Evolutionary conservation across 2,888 invertebrate species (phyloP).

Genomic region (Hybos culiciformis): DNA sequence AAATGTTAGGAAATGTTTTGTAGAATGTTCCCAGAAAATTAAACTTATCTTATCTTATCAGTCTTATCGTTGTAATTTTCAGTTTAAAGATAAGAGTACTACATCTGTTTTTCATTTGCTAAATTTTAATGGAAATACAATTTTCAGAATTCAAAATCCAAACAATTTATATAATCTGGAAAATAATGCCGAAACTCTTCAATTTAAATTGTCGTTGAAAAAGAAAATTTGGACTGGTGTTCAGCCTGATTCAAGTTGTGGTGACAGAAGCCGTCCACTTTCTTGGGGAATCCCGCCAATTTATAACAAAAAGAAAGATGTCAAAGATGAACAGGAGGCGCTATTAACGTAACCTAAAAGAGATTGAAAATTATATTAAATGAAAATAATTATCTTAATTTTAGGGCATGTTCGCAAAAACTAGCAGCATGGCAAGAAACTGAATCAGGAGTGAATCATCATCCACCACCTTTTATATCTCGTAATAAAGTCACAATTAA

Average conservation of each 20-base stretch:
- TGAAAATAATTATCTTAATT: not conserved
- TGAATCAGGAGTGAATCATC: not conserved
- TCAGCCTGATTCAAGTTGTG: constrained; percentile 29
- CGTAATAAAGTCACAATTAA: constrained; percentile 12
- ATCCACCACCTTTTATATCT: not conserved
- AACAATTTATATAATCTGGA: constrained; percentile 1
- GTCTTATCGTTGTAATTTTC: too few species aligned
- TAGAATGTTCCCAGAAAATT: too few species aligned
- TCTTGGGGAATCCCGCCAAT: constrained; percentile 53
- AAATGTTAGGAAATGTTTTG: too few species aligned
- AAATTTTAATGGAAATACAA: too few species aligned
- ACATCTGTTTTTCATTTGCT: too few species aligned
- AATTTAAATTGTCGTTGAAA: constrained; percentile 54
- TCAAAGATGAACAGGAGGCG: constrained; percentile 42
- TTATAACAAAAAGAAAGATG: constrained; percentile 30
- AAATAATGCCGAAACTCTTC: constrained; percentile 28
- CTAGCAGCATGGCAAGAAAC: constrained; percentile 35
- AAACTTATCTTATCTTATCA: too few species aligned
- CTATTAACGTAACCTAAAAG: constrained; percentile 38
- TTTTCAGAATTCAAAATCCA: constrained; percentile 9
- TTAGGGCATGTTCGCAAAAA: constrained; percentile 53
- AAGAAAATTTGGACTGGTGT: constrained; percentile 62
- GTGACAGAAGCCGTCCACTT: constrained; percentile 36
- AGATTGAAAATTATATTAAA: not conserved
- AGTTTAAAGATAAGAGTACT: too few species aligned